Evolutionary conservation across 2,888 invertebrate species (phyloP), one percentile per base, ranked within the genome.

Genomic region (Achlya flavicornis): DNA sequence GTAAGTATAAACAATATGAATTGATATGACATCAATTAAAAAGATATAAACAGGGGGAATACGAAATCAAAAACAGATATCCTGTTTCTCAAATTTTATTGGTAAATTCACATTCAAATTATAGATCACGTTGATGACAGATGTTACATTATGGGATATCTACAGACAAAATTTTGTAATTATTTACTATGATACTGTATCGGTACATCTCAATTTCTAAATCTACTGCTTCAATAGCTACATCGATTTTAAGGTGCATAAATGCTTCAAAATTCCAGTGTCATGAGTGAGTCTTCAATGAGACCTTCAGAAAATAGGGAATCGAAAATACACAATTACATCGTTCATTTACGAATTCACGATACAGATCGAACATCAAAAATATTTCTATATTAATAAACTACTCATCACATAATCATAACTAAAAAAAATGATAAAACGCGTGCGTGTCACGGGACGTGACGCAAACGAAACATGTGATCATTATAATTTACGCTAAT

Each of bases 91-190:
- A 87, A 83, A 83, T 89, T 93, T 93, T 93, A 93, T 93, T 92
- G 92, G 92, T 93, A 93, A 92, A 92, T 92, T 92, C 92, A 93
- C 93, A 93, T 93, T 93, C 91, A 93, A 93, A 92, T 92, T 86
- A 93, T 90, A 92, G 90, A 93, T 87, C 92, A 92, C 87, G 89
- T 92, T 86, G 90, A 89, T 91, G 92, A 91, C 85, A 88, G 91
- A 85, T 91, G 87, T 89, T 89, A 90, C 83, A 89, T 73, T 85
- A 88, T 82, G 85, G 89, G 86, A 87, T 85, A 83, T 85, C 92
- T 93, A 93, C 91, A 85, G 90, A 92, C 83, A 90, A 88, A 88
- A 90, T 91, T 92, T 91, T 84, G 88, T 85, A 78, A 81, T 83
- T 85, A 87, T 83, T 87, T 81, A 87, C 89, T 91, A 91, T 88